Percentiles rank a stretch among this genome's conserved stretches.
These are phyloP conservation scores for Danio choprae DNA, from an alignment of 2,797 vertebrate genomes.

Conservation along the genomic window DNA sequence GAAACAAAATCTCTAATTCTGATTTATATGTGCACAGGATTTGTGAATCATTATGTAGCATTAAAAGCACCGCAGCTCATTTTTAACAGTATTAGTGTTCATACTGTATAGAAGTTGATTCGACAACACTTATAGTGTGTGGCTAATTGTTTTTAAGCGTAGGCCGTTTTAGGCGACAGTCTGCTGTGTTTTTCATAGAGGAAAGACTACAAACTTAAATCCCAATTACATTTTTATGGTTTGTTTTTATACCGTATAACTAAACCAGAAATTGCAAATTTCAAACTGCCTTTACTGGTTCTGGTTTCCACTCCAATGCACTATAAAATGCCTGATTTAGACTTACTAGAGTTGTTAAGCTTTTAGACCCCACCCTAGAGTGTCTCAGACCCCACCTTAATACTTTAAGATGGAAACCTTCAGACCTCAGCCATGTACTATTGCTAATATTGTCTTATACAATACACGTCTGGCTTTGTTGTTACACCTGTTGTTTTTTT, in stretches of 20 bases:
- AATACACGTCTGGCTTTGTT: neutral
- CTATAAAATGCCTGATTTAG: slow-evolving; percentile 33
- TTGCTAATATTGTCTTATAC: neutral
- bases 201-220: neutral
- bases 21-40: neutral
- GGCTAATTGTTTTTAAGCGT: neutral
- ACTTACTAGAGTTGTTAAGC: slow-evolving; percentile 22
- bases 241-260: neutral
- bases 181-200: neutral
- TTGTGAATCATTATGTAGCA: neutral
- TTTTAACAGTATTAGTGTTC: neutral
- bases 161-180: neutral
- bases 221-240: neutral
- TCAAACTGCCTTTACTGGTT: slow-evolving; percentile 6
- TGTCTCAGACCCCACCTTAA: slow-evolving; percentile 15
- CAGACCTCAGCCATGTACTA: neutral
- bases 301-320: slow-evolving; percentile 20
- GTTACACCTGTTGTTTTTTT: neutral
- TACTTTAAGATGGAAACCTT: slow-evolving; percentile 9
- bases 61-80: neutral
- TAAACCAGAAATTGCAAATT: neutral
- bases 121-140: neutral
- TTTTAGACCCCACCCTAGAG: slow-evolving; percentile 22
- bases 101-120: neutral
- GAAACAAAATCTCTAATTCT: neutral